Evolutionary conservation across 2,113 vertebrate species (phyloP).

Genomic region (Sebastes schlegelii): DNA sequence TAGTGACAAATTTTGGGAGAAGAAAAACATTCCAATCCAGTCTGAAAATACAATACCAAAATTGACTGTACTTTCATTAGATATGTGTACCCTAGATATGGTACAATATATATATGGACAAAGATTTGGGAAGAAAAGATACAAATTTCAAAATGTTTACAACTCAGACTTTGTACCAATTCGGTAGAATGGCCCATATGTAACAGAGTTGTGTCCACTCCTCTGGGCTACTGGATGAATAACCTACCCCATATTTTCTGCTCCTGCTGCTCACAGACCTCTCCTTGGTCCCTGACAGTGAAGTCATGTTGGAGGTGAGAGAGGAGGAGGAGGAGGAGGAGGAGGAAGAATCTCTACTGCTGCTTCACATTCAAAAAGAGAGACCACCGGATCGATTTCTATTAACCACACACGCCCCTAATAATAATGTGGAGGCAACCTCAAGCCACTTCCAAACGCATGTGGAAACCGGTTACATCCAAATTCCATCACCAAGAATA

Average conservation of each 20-base stretch:
- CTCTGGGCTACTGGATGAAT: conserved; percentile 22
- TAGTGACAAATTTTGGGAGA: too few relatives aligned
- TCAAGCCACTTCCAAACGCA: conserved; percentile 60
- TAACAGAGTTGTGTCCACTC: conserved; percentile 52
- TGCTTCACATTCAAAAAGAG: conserved; percentile 75
- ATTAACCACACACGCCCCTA: conserved; percentile 68
- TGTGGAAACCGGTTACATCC: conserved; percentile 59
- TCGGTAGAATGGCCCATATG: background rate
- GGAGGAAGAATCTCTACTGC: conserved; percentile 62
- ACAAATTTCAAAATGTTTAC: too few relatives aligned
- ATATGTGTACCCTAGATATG: too few relatives aligned
- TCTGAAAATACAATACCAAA: too few relatives aligned
- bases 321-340: conserved; percentile 47
- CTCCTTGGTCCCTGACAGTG: conserved; percentile 95
- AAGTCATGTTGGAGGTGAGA: conserved; percentile 92
- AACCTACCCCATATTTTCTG: conserved; percentile 96
- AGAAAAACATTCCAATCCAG: too few relatives aligned
- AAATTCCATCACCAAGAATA: conserved; percentile 6
- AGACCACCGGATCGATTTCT: conserved; percentile 66
- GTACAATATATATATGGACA: too few relatives aligned
- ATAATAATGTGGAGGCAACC: conserved; percentile 44
- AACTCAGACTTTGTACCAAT: too few relatives aligned
- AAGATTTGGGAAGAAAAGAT: too few relatives aligned
- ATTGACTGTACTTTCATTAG: too few relatives aligned
- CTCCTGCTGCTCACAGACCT: conserved; percentile 89